Evolutionary conservation across 2,797 vertebrate species (phyloP).

Genomic region (Schizopygopsis pylzovi): DNA sequence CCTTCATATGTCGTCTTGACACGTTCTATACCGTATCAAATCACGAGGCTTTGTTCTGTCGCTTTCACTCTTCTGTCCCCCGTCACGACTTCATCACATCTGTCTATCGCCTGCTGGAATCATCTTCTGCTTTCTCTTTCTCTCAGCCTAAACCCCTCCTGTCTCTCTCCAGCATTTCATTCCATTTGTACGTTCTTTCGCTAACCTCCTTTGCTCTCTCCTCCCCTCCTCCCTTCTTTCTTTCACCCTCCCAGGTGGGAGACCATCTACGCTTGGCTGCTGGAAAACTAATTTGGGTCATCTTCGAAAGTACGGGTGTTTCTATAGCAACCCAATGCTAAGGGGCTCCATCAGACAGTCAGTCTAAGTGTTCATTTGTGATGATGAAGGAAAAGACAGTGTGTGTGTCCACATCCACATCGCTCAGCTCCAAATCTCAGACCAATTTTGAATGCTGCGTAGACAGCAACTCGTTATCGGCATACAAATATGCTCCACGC

Average conservation of each 20-base stretch:
- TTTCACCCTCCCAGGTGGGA: conserved; percentile 55
- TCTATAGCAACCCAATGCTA: conserved; percentile 65
- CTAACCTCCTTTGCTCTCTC: conserved; percentile 47
- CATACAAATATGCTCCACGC: background rate
- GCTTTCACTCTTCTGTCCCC: conserved; percentile 13
- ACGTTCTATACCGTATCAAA: conserved; percentile 27
- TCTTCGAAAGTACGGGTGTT: conserved; percentile 63
- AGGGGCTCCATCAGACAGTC: conserved; percentile 51
- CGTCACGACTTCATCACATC: conserved; percentile 37
- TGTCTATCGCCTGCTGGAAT: conserved; percentile 19
- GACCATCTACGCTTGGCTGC: conserved; percentile 54
- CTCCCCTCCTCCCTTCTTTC: conserved; percentile 31
- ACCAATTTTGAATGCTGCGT: background rate
- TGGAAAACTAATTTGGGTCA: conserved; percentile 67
- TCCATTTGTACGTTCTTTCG: conserved; percentile 47
- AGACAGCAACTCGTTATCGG: background rate
- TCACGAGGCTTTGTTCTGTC: conserved; percentile 36
- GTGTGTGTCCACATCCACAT: background rate
- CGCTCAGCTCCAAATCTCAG: conserved; percentile 7
- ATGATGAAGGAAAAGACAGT: conserved; percentile 43
- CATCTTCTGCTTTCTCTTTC: conserved; percentile 26
- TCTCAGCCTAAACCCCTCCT: conserved; percentile 12
- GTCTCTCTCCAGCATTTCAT: conserved; percentile 17
- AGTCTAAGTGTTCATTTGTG: conserved; percentile 37
- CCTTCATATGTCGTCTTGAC: conserved; percentile 31